Percentiles rank a stretch among this genome's conserved stretches.
Evolutionary conservation across 2,113 vertebrate genomes (phyloP).

Genomic region (Spea multiplicata): DNA sequence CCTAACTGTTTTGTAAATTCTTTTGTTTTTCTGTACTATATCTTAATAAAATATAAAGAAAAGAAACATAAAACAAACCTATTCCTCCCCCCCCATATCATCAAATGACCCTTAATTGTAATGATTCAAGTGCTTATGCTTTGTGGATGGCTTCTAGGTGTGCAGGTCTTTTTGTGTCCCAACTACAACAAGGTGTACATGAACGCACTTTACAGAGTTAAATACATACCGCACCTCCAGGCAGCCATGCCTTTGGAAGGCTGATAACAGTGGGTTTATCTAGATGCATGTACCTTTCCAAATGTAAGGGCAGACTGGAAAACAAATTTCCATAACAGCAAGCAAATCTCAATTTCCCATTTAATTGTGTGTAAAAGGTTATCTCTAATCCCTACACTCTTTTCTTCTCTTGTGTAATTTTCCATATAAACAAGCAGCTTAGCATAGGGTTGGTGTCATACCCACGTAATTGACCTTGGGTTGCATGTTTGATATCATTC

Average conservation of each 20-base stretch:
- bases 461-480: conserved; percentile 55
- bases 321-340: background rate
- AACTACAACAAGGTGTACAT: too few species aligned
- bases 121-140: too few species aligned
- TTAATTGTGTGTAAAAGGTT: conserved; percentile 3
- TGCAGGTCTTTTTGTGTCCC: too few species aligned
- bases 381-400: conserved; percentile 50
- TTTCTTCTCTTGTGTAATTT: conserved; percentile 50
- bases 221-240: background rate
- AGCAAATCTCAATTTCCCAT: background rate
- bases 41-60: too few species aligned
- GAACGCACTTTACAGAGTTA: too few species aligned
- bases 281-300: background rate
- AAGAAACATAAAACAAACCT: too few species aligned
- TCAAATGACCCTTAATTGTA: too few species aligned
- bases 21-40: too few species aligned
- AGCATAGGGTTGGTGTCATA: conserved; percentile 47
- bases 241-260: background rate
- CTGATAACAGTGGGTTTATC: conserved; percentile 4
- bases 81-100: too few species aligned
- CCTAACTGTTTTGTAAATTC: too few species aligned
- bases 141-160: too few species aligned
- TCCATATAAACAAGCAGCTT: conserved; percentile 21
- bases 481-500: conserved; percentile 36
- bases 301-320: background rate